phyloP scores from a whole-genome alignment of 2,113 vertebrate species.

The Nothoprocta perdicaria region DNA sequence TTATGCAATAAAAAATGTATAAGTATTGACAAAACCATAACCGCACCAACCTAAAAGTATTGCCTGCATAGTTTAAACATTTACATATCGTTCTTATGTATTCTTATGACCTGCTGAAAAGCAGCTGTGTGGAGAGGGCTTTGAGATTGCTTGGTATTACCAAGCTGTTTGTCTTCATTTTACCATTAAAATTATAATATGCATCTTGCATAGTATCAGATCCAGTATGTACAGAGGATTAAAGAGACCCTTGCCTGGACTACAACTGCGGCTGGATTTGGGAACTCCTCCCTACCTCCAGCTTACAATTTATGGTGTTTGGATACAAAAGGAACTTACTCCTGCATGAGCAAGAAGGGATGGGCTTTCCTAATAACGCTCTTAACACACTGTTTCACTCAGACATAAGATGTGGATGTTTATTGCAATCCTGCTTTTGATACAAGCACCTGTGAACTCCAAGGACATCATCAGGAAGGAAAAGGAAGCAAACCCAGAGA shows the following conservation, averaged over 20 bases:
- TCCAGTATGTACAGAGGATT: background rate
- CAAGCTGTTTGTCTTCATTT: background rate
- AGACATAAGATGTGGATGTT: slow-evolving; percentile 47
- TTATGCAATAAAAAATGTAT: background rate
- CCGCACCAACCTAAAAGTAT: background rate
- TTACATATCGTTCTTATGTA: too few relatives aligned
- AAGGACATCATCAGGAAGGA: accelerated
- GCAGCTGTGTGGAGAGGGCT: too few relatives aligned
- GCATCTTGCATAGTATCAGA: background rate
- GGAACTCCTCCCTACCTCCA: background rate
- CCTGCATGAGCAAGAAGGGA: background rate
- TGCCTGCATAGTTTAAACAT: background rate
- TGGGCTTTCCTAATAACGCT: background rate
- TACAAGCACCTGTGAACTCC: accelerated
- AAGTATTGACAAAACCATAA: background rate
- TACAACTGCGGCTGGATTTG: background rate
- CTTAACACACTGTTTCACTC: background rate
- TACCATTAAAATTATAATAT: background rate
- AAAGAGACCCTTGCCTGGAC: background rate
- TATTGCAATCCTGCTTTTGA: background rate
- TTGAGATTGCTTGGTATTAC: background rate
- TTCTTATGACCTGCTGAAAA: too few relatives aligned
- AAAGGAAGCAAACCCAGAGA: background rate
- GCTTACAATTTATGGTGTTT: background rate
- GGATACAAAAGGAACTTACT: background rate